Evolutionary conservation across 2,888 invertebrate genomes (phyloP), one percentile per base, ranked within the genome.

Genomic region (Tigriopus californicus): DNA sequence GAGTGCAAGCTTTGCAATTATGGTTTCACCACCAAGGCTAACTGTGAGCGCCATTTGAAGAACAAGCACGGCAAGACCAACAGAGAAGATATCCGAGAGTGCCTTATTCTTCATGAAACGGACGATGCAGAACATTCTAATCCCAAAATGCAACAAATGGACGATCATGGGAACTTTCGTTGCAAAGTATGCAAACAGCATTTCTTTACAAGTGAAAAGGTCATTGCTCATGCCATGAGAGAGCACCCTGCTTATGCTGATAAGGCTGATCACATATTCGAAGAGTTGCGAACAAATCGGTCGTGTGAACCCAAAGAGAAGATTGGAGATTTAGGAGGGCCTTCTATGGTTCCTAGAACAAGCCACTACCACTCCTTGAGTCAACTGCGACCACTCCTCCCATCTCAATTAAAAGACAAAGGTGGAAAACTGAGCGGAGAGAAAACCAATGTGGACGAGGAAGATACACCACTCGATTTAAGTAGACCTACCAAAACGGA

Each of bases 21-120:
- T 68, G 91, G 92, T 2, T 95, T 95, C 71, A 94, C 94, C 25
- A 94, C 94, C 0, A 92, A 94, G 74, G 92, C 94, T 1, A 94
- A 95, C 69, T 95, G 95, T 70, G 94, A 95, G 72, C 77, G 94
- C 6, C 94, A 95, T 70, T 77, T 94, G 66, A 77, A 91, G 64
- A 94, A 94, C 70, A 79, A 90, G 24, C 94, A 94, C 67, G 82
- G 83, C 0, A 88, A 88, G 71, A 79, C 81, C 1, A 82, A 84
- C 1, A 78, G 89, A 59, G 87, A 90, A 65, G 90, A 92, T 65
- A 85, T 92, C 0, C 88, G 90, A 69, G 81, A 82, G 64, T 80
- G 85, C 6, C 85, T 92, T 58, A 85, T 87, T 62, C 86, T 87
- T 67, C 86, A 87, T 68, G 85, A 86, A 0, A 84, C 83, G 1